These are phyloP conservation scores for Macropus fuliginosus DNA, from an alignment of 2,797 vertebrate species.

Conservation along the genomic window DNA sequence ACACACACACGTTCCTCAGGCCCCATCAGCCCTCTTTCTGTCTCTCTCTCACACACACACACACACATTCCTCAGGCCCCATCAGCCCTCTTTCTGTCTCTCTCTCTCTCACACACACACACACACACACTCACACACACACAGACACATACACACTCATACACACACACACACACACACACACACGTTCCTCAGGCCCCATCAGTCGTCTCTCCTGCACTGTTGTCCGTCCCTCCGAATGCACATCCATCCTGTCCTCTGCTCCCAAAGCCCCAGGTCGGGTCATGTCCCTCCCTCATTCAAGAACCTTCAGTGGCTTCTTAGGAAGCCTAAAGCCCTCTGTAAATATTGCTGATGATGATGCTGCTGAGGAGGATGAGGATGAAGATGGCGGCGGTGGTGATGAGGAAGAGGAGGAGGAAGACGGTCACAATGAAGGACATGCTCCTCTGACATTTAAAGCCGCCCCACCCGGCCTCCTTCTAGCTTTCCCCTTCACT, in stretches of 20 bases:
- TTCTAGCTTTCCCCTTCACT: too few species aligned
- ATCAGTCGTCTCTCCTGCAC: background rate
- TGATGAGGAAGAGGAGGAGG: background rate
- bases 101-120: too few species aligned
- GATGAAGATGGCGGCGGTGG: too few species aligned
- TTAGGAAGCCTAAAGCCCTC: background rate
- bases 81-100: background rate
- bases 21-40: background rate
- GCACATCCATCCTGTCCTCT: background rate
- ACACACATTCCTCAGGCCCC: too few species aligned
- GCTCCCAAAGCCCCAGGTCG: background rate
- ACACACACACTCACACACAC: background rate
- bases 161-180: too few species aligned
- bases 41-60: too few species aligned
- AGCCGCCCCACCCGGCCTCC: background rate
- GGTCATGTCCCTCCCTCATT: rapidly evolving
- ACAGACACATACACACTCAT: too few species aligned
- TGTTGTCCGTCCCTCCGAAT: background rate
- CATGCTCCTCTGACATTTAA: background rate
- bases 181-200: background rate
- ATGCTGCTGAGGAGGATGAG: background rate
- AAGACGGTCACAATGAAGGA: background rate
- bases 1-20: too few species aligned
- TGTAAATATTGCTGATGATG: background rate
- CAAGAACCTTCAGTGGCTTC: background rate